Base-by-base conservation (phyloP, 2,888 invertebrate species). In the Spatulosminthurus flaviceps region DNA sequence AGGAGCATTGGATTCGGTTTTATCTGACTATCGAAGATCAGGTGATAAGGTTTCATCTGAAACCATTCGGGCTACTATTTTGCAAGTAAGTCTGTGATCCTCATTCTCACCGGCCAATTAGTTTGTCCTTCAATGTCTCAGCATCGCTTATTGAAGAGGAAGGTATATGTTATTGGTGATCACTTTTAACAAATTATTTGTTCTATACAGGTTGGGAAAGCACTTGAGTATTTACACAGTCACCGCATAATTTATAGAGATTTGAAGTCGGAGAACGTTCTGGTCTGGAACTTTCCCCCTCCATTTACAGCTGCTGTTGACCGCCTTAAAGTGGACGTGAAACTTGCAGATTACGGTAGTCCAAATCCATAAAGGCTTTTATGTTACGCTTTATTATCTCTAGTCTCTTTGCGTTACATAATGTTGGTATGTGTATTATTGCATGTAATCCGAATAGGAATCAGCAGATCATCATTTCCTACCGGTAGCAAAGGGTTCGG, bases 401-500 rank as follows among this genome's bases (percentile, higher is more conserved):
- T n/a, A n/a, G n/a, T n/a, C n/a, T n/a, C n/a, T 69, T 77, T 43
- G 78, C 76, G 61, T 64, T 34, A 34, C 34, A 34, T 7, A 34
- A 4, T 4, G 9, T 34, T 34, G 34, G 34, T 60, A 13, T 79
- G 81, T 82, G 9, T 85, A n/a, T n/a, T n/a, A n/a, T n/a, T n/a
- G n/a, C n/a, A n/a, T n/a, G n/a, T n/a, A n/a, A n/a, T n/a, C n/a
- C n/a, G n/a, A n/a, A n/a, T n/a, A 92, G 92, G 95, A 73, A 97
- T 97, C 80, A 96, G 96, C 86, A 90, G 96, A 64, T 90, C 94
- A 83, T 95, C 93, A 0, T 91, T 96, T 11, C 95, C 96, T 0
- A 95, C 95, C 0, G 96, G 96, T 0, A 94, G 96, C 0, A 97
- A 97, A 87, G 98, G 99, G 0, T 98, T 98, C 89, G 98, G 98